Evolutionary conservation across 1,140 invertebrate species (phyloP), one percentile per base, ranked within the genome.

Genomic region (Drosophila hydei): DNA sequence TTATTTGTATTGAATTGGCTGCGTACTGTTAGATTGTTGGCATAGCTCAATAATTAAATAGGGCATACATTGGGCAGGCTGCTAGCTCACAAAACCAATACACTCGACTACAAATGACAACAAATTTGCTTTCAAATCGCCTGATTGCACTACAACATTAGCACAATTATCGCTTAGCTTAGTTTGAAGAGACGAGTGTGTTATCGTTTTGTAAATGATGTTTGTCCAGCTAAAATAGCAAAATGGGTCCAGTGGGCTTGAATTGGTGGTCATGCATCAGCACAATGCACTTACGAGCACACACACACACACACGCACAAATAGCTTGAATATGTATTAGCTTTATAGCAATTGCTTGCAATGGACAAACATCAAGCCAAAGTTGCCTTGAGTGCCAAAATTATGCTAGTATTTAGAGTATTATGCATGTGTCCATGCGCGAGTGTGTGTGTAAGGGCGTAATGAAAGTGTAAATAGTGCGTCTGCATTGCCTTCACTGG

Each of bases 401-500:
- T 70, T 76, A 76, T 79, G 67, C 77, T 27, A 23, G 52, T 25
- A 45, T 12, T 23, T 52, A 33, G 50, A 33, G 23, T 33, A 18
- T 19, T 40, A 8, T 14, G 38, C 18, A 30, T 4, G 14, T 11
- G 30, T 19, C n/a, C n/a, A 40, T 40, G 33, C 18, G 38, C 61
- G 14, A 45, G 30, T 55, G 45, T 58, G 52, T 58, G 59, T 48
- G 30, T 65, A 58, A 61, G 52, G 27, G 18, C 45, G 62, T 84
- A 83, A 83, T 84, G 79, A 84, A 84, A 84, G 76, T 84, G 79
- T 72, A 84, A 84, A 84, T 67, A 79, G 48, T 63, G 61, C 51
- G 33, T 47, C 38, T 40, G 16, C 42, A 43, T 38, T 25, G 45
- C n/a, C 19, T 12, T 61, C 56, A 45, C 54, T 54, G 61, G 40